These are phyloP conservation scores for Neuroterus valhalla DNA, from an alignment of 1,140 invertebrate genomes.

Conservation along the genomic window DNA sequence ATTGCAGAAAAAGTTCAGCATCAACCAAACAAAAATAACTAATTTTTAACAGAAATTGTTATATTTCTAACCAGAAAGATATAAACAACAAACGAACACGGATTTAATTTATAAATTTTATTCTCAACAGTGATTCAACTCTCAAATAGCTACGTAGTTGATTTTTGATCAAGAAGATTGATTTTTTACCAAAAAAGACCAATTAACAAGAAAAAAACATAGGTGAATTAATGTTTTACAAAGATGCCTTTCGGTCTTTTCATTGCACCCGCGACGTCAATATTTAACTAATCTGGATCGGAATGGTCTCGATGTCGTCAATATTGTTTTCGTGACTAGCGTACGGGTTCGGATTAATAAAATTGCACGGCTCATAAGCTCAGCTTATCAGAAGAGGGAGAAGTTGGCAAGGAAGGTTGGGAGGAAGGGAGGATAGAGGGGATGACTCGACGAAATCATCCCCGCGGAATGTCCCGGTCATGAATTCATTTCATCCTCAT, in stretches of 20 bases:
- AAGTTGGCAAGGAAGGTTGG: not conserved
- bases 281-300: not conserved
- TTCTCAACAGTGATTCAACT: too few relatives aligned
- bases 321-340: slow-evolving; percentile 42
- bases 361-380: slow-evolving; percentile 33
- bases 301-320: slow-evolving; percentile 28
- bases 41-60: too few relatives aligned
- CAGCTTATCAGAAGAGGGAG: not conserved
- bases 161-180: too few relatives aligned
- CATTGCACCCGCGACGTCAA: not conserved
- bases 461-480: slow-evolving; percentile 30
- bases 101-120: too few relatives aligned
- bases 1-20: too few relatives aligned
- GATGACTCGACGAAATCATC: slow-evolving; percentile 35
- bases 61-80: too few relatives aligned
- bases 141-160: too few relatives aligned
- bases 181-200: too few relatives aligned
- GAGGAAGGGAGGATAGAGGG: slow-evolving; percentile 29
- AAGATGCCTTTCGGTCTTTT: not conserved
- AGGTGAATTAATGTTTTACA: too few relatives aligned
- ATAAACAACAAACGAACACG: too few relatives aligned
- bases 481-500: slow-evolving; percentile 45
- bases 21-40: too few relatives aligned
- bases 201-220: too few relatives aligned
- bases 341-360: slow-evolving; percentile 39